These are phyloP conservation scores for Alviniconcha strummeri DNA, from an alignment of 2,888 invertebrate genomes.

Conservation along the genomic window DNA sequence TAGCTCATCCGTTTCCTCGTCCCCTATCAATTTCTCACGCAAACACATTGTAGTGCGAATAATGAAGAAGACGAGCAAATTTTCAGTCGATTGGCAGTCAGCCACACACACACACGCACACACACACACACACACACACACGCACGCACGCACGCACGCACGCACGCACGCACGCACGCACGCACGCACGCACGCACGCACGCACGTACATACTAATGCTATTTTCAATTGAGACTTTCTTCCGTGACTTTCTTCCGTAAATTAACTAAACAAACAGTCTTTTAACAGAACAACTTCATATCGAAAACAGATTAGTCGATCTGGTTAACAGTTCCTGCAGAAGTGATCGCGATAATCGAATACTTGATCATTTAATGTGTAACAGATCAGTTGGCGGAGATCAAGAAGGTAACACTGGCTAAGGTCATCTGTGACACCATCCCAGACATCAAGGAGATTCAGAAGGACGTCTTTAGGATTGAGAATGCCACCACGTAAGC, in stretches of 20 bases:
- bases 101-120: not conserved
- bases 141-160: not conserved
- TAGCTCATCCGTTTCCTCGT: not conserved
- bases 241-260: too few relatives aligned
- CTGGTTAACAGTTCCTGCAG: too few relatives aligned
- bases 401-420: slow-evolving; percentile 17
- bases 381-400: slow-evolving; percentile 24
- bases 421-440: slow-evolving; percentile 21
- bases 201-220: not conserved
- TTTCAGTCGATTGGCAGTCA: not conserved
- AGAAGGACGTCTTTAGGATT: not conserved
- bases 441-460: not conserved
- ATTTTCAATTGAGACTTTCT: too few relatives aligned
- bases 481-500: not conserved
- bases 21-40: too few relatives aligned
- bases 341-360: too few relatives aligned
- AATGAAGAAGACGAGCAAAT: not conserved
- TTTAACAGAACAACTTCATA: too few relatives aligned
- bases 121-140: slow-evolving; percentile 13
- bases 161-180: not conserved
- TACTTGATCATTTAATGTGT: too few relatives aligned
- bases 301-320: too few relatives aligned
- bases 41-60: too few relatives aligned
- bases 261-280: too few relatives aligned
- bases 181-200: not conserved